Evolutionary conservation across 2,797 vertebrate genomes (phyloP), one percentile per base, ranked within the genome.

Genomic region (Acipenser oxyrinchus): DNA sequence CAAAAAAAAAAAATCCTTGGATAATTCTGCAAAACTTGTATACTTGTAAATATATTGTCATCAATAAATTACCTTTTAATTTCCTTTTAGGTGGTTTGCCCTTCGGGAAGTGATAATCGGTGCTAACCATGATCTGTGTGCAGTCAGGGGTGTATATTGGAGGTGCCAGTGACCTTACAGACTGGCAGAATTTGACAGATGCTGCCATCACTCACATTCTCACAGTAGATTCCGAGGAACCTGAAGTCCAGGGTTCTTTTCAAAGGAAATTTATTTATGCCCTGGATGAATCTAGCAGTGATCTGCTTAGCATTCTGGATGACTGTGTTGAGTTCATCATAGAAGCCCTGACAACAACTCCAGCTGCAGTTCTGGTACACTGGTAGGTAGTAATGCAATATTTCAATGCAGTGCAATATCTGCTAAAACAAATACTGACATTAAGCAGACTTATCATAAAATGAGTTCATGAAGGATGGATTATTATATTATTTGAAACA

Each of bases 291-390:
- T 81, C 74, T 0, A 81, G 84, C 49, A 81, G 90, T 1, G 95
- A 97, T 78, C 83, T 98, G 62, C 89, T 97, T 66, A 94, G 92
- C 78, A 88, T 82, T 71, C 76, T 97, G 75, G 92, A 94, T 6
- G 82, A 85, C 4, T 94, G 93, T 68, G 81, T 82, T 49, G 70
- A 78, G 37, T 97, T 95, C 78, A 84, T 97, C 68, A 75, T 66
- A 55, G 85, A 86, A 65, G 91, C 89, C 1, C 80, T 84, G 66
- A 81, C 72, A n/a, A 69, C 69, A 51, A 80, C 83, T 6, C 77
- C 86, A 9, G 79, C 78, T 2, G 75, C 77, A 1, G 89, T 81
- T 6, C 81, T 97, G 4, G 93, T 97, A 71, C 92, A 93, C 69
- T 96, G 95, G 95, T 96, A 79, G 81, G 91, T 12, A 10, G 23